These are phyloP conservation scores for Upupa epops DNA, from an alignment of 2,113 vertebrate genomes.

Conservation along the genomic window DNA sequence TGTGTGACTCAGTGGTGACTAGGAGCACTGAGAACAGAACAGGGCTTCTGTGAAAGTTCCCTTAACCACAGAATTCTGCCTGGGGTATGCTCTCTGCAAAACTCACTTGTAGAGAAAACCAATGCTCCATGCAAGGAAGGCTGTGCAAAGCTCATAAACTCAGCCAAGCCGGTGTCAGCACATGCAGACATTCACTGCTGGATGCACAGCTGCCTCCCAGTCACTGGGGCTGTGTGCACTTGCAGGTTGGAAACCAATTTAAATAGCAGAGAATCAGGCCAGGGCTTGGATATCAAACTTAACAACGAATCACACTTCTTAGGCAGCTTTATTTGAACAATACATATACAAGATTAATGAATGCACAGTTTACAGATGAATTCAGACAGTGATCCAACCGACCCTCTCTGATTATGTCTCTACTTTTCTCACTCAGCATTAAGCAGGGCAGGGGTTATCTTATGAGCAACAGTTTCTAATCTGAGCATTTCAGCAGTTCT, in stretches of 20 bases:
- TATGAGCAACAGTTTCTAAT: not conserved
- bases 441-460: not conserved
- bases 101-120: not conserved
- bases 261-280: not conserved
- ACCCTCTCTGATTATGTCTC: not conserved
- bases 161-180: not conserved
- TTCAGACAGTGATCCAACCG: not conserved
- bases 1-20: not conserved
- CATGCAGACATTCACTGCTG: not conserved
- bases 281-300: not conserved
- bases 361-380: not conserved
- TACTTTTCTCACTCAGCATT: not conserved
- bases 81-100: not conserved
- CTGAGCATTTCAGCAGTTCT: not conserved
- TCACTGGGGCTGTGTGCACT: not conserved
- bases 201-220: not conserved
- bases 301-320: not conserved
- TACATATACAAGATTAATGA: slow-evolving; percentile 20
- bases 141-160: not conserved
- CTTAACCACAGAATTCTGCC: not conserved
- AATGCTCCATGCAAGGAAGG: not conserved
- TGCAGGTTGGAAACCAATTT: not conserved
- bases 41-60: not conserved
- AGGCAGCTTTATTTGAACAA: not conserved
- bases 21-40: not conserved